These are phyloP conservation scores for Guaruba guarouba DNA, from an alignment of 2,113 vertebrate genomes.

Conservation along the genomic window DNA sequence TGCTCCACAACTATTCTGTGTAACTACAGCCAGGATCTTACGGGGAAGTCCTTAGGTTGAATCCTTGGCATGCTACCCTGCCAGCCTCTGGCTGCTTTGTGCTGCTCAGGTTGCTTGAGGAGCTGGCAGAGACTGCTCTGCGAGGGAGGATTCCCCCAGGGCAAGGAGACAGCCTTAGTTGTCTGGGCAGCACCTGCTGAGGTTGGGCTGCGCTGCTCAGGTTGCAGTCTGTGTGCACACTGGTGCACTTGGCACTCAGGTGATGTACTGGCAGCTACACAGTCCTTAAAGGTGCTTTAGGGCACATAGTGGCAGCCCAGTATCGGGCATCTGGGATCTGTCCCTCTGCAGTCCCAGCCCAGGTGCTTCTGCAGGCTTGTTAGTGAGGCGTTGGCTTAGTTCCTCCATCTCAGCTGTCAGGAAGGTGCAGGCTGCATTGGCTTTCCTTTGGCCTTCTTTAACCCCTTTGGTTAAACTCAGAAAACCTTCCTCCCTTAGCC, in stretches of 20 bases:
- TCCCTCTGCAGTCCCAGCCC: neutral
- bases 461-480: neutral
- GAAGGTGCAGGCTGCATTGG: neutral
- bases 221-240: accelerated
- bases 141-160: neutral
- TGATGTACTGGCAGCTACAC: accelerated
- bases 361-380: neutral
- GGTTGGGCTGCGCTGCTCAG: neutral
- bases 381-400: neutral
- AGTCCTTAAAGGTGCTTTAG: neutral
- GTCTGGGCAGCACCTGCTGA: neutral
- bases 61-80: neutral
- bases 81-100: neutral
- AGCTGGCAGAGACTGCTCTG: neutral
- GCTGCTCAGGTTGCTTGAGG: neutral
- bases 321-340: accelerated
- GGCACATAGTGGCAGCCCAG: neutral
- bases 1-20: neutral
- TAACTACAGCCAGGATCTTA: neutral
- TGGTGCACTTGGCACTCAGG: accelerated
- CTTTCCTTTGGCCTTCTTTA: neutral
- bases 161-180: neutral
- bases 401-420: neutral
- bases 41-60: neutral
- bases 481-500: neutral